These are phyloP conservation scores for Leiothrix lutea DNA, from an alignment of 2,113 vertebrate genomes.

Conservation along the genomic window DNA sequence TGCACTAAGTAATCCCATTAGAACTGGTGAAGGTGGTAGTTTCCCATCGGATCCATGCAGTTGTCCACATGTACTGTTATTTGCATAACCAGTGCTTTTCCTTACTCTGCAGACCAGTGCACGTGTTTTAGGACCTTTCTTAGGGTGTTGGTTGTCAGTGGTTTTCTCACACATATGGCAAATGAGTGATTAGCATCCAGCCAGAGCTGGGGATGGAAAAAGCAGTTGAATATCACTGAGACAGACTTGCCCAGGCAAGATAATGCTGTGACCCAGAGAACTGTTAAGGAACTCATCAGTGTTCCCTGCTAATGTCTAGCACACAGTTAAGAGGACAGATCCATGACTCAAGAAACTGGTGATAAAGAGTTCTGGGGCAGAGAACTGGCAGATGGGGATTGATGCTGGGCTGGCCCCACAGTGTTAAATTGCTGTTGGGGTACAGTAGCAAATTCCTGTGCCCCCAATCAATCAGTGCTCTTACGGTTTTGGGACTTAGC, in stretches of 20 bases:
- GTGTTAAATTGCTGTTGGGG: not conserved
- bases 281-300: not conserved
- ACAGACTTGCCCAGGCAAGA: not conserved
- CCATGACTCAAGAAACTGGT: not conserved
- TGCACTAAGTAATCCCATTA: rapidly evolving
- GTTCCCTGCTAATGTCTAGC: not conserved
- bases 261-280: not conserved
- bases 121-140: rapidly evolving
- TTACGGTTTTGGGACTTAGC: not conserved
- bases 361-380: not conserved
- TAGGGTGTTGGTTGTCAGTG: not conserved
- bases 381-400: not conserved
- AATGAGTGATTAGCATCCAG: not conserved
- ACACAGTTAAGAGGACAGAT: not conserved
- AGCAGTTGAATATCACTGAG: not conserved
- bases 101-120: not conserved
- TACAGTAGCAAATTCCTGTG: not conserved
- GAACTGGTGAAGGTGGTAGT: not conserved
- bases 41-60: not conserved
- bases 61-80: rapidly evolving
- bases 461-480: not conserved
- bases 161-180: not conserved
- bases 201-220: not conserved
- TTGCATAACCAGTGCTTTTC: not conserved
- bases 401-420: not conserved